These are phyloP conservation scores for Neoitamus cyanurus DNA, from an alignment of 2,888 invertebrate species.

Conservation along the genomic window DNA sequence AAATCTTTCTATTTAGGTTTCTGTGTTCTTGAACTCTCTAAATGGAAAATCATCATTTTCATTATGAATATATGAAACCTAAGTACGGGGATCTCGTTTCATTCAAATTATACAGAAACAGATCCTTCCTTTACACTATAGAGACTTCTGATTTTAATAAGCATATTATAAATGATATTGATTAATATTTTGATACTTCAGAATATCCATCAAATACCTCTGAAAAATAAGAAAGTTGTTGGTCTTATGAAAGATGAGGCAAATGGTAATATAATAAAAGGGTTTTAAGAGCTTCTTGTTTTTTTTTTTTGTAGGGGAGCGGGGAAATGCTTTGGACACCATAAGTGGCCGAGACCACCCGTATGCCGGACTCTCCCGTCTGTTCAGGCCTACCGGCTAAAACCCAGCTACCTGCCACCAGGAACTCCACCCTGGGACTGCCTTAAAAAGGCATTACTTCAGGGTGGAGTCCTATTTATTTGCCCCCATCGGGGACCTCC, in stretches of 20 bases:
- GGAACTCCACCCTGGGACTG: no score
- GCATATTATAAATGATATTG: conserved; percentile 47
- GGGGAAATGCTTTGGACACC: no score
- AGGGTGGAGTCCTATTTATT: no score
- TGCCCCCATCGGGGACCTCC: no score
- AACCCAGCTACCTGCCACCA: no score
- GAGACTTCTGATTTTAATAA: conserved; percentile 50
- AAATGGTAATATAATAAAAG: conserved; percentile 43
- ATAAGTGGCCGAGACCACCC: no score
- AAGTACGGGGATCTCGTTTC: background rate
- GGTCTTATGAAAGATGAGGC: conserved; percentile 53
- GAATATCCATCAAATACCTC: conserved; percentile 54
- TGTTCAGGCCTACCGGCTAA: no score
- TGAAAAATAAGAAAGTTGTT: conserved; percentile 51
- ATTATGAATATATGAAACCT: conserved; percentile 51
- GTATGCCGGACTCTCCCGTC: no score
- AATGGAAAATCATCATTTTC: conserved; percentile 50
- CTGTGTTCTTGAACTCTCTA: conserved; percentile 47
- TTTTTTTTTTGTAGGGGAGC: no score
- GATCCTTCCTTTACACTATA: conserved; percentile 48
- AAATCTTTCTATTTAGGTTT: conserved; percentile 50
- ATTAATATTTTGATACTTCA: conserved; percentile 58
- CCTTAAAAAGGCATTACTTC: no score
- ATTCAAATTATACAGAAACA: conserved; percentile 44
- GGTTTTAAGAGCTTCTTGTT: no score